Percentiles rank a stretch among this genome's conserved stretches.
These are phyloP conservation scores for Geophilus truncorum DNA, from an alignment of 2,888 invertebrate species.

Conservation along the genomic window DNA sequence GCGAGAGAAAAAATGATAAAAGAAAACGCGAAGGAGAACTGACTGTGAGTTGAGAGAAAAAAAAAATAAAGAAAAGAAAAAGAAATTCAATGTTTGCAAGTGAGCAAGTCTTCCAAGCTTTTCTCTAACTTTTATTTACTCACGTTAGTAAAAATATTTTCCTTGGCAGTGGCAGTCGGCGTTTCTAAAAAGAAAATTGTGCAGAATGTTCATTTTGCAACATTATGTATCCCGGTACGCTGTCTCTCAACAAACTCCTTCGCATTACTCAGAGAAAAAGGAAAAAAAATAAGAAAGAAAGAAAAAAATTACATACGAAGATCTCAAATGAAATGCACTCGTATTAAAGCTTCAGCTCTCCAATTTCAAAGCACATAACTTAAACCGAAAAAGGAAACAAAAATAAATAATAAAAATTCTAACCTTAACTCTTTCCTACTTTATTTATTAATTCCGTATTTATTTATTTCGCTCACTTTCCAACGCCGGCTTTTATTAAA, in stretches of 20 bases:
- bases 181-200: background rate
- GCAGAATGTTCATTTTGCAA: background rate
- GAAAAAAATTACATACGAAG: background rate
- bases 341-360: background rate
- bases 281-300: background rate
- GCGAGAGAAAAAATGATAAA: no score
- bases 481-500: background rate
- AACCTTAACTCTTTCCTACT: no score
- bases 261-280: background rate
- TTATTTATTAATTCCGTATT: no score
- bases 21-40: no score
- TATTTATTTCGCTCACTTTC: no score
- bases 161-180: background rate
- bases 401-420: no score
- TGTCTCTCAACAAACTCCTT: background rate
- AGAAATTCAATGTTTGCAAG: background rate
- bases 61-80: no score
- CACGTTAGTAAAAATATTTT: slow-evolving; percentile 1
- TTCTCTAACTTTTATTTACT: slow-evolving; percentile 3
- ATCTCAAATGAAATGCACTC: background rate
- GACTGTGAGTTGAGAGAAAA: no score
- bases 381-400: background rate
- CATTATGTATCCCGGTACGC: background rate
- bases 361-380: no score
- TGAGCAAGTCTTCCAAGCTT: background rate